Evolutionary conservation across 2,113 vertebrate genomes (phyloP).

Genomic region (Drymodes brunneopygia): DNA sequence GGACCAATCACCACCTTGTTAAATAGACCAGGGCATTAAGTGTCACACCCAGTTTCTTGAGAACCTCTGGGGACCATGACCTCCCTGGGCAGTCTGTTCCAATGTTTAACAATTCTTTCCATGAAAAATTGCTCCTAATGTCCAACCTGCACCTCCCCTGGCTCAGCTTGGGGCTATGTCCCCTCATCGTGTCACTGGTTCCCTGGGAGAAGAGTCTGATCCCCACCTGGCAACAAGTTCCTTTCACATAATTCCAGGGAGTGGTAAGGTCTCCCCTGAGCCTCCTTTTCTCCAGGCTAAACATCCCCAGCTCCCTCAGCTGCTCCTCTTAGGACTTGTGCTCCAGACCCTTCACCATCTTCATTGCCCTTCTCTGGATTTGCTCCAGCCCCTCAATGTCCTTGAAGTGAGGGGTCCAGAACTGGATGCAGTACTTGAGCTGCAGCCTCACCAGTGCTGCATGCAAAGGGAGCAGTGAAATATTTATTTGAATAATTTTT

Average conservation of each 20-base stretch:
- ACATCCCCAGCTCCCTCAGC: background rate
- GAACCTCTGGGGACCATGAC: background rate
- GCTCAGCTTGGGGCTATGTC: background rate
- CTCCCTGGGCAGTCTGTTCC: background rate
- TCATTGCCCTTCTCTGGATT: background rate
- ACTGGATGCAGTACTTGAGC: background rate
- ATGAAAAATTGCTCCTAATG: background rate
- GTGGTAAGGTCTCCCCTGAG: background rate
- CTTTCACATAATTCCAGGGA: background rate
- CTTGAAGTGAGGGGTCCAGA: background rate
- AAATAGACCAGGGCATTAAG: background rate
- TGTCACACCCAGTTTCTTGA: background rate
- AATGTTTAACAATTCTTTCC: background rate
- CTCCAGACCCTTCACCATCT: background rate
- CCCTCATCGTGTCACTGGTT: background rate
- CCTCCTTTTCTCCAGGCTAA: background rate
- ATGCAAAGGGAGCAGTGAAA: background rate
- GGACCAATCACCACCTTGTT: background rate
- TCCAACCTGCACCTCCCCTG: background rate
- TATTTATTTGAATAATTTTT: background rate
- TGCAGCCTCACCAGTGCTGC: background rate
- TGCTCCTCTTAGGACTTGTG: rapidly evolving
- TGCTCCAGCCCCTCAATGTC: background rate
- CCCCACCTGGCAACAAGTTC: background rate
- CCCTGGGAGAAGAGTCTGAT: background rate